phyloP scores from a whole-genome alignment of 2,888 invertebrate species.

The Digitonthophagus gazella region DNA sequence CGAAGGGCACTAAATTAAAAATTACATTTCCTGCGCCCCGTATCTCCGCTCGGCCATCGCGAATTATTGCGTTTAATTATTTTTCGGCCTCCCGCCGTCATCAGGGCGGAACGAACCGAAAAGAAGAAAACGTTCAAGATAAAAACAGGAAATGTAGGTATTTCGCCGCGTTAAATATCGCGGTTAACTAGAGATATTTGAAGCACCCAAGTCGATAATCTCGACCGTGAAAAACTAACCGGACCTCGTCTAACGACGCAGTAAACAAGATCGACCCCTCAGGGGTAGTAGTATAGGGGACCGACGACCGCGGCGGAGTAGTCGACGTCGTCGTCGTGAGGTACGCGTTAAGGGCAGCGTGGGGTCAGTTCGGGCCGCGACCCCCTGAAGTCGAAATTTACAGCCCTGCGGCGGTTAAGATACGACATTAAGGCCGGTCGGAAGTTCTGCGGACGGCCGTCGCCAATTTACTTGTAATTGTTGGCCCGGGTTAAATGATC shows the following conservation, averaged over 20 bases:
- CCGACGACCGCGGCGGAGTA: neutral
- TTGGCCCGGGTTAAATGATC: conserved; percentile 13
- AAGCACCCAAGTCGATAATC: neutral
- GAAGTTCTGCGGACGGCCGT: neutral
- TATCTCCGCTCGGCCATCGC: conserved; percentile 33
- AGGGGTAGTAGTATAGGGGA: neutral
- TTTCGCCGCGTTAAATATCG: too few species aligned
- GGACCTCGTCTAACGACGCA: neutral
- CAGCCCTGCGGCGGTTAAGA: conserved; percentile 14
- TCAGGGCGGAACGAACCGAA: too few species aligned
- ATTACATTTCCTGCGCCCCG: conserved; percentile 38
- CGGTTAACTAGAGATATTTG: too few species aligned
- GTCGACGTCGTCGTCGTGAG: neutral
- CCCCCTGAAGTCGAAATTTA: conserved; percentile 13
- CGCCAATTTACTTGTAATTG: conserved; percentile 16
- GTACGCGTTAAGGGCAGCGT: conserved; percentile 6
- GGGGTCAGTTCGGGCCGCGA: conserved; percentile 11
- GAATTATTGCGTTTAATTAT: conserved; percentile 29
- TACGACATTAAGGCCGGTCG: conserved; percentile 13
- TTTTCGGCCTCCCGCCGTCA: neutral
- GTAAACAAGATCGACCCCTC: neutral
- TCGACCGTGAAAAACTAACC: neutral
- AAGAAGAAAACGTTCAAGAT: neutral
- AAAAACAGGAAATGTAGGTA: neutral
- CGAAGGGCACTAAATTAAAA: conserved; percentile 38